phyloP scores from a whole-genome alignment of 2,797 vertebrate species.

The Acanthurus tractus region DNA sequence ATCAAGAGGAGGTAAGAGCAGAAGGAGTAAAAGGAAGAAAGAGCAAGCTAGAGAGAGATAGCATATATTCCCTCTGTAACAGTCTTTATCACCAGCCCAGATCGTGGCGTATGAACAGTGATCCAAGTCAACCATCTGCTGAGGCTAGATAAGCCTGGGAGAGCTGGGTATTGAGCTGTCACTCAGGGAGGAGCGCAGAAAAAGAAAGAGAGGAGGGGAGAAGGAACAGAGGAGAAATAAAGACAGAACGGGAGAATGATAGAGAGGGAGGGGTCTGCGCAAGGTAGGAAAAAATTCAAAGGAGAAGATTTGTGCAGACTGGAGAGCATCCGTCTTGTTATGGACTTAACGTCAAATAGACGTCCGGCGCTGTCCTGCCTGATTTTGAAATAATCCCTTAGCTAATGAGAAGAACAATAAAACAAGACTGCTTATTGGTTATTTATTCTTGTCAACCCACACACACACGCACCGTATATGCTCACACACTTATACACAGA shows the following conservation, averaged over 20 bases:
- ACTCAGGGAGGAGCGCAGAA: constrained; percentile 87
- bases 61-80: constrained; percentile 92
- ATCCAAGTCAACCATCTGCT: constrained; percentile 99
- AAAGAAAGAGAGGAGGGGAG: constrained; percentile 66
- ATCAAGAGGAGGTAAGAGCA: constrained; percentile 62
- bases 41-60: constrained; percentile 79
- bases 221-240: constrained; percentile 80
- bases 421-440: constrained; percentile 40
- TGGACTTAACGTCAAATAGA: constrained; percentile 78
- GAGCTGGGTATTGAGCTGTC: constrained; percentile 97
- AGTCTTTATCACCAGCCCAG: constrained; percentile 96
- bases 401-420: constrained; percentile 65
- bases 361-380: constrained; percentile 71
- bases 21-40: constrained; percentile 58
- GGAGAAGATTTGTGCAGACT: constrained; percentile 90
- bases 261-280: constrained; percentile 21
- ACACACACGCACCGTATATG: not conserved
- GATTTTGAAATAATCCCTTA: constrained; percentile 69
- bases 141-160: constrained; percentile 98
- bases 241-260: constrained; percentile 62
- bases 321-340: constrained; percentile 79
- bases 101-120: constrained; percentile 98
- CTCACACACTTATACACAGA: constrained; percentile 1
- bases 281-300: constrained; percentile 71
- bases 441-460: constrained; percentile 47